Evolutionary conservation across 2,888 invertebrate species (phyloP), one percentile per base, ranked within the genome.

Genomic region (Trileptium ribeirensis): DNA sequence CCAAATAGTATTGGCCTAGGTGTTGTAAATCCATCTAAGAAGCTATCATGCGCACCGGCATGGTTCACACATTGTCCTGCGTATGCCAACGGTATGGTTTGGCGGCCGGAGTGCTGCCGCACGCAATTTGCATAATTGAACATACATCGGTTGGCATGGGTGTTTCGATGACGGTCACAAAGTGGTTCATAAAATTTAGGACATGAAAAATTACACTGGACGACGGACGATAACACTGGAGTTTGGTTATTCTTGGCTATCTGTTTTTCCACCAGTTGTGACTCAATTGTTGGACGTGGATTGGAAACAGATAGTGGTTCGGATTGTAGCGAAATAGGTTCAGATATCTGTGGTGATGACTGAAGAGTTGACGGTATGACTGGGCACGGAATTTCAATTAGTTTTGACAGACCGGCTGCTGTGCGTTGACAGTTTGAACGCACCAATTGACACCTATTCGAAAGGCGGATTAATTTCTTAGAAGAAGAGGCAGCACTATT

Each of bases 121-220:
- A 75, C 38, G 39, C 77, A 75, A 75, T 75, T 75, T 75, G 36
- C 39, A 38, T 75, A 75, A 39, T 75, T 36, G 39, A 37, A 75
- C 77, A 75, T 75, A 39, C 77, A 75, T n/a, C 39, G 36, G 36
- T 75, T 75, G 8, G 77, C 36, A n/a, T 75, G 77, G 3, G 77
- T 75, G 39, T 75, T 8, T n/a, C 77, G 33, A 2, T 29, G 37
- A 38, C 36, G 24, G 37, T 75, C 77, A n/a, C 77, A 75, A 8
- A 75, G 38, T 29, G 77, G 77, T n/a, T 29, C 39, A 36, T 75
- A 75, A 39, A 75, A 33, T 38, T 75, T 75, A n/a, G 77, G 39
- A 75, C 77, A 75, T n/a, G 38, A 36, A 38, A 75, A 75, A 2
- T 75, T 29, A 75, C 77, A 75, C 3, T 38, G 38, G n/a, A n/a